Conservation (phyloP, 2,113 vertebrate genomes). For the Pontoporia blainvillei region DNA sequence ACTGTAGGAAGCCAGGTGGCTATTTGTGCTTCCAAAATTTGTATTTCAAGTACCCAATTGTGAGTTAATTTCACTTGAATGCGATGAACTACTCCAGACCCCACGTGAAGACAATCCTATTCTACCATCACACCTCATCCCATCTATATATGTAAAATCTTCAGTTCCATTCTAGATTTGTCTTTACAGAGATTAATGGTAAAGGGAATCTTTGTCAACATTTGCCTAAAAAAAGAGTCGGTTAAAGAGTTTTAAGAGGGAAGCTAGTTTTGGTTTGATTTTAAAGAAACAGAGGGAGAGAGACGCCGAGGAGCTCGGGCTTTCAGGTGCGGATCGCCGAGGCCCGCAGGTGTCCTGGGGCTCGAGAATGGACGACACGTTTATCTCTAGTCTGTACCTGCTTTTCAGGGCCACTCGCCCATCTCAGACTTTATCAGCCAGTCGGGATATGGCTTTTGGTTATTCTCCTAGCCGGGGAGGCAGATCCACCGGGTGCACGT, state of each 20-base stretch:
- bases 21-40: background rate
- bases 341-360: background rate
- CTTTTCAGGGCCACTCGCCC: background rate
- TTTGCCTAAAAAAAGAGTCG: background rate
- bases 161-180: background rate
- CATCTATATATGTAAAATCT: background rate
- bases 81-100: background rate
- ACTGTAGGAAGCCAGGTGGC: background rate
- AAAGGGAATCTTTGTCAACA: background rate
- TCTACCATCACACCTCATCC: background rate
- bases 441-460: background rate
- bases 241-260: background rate
- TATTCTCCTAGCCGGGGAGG: background rate
- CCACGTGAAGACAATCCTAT: background rate
- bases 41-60: background rate
- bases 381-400: background rate
- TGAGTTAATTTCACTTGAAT: background rate
- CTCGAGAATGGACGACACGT: background rate
- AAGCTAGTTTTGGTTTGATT: background rate
- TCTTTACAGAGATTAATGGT: background rate
- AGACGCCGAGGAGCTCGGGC: background rate
- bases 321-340: background rate
- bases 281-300: too few relatives aligned
- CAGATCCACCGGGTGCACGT: background rate
- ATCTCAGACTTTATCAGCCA: rapidly evolving